Evolutionary conservation across 2,888 invertebrate genomes (phyloP), one percentile per base, ranked within the genome.

Genomic region (Andrena trimmerana): DNA sequence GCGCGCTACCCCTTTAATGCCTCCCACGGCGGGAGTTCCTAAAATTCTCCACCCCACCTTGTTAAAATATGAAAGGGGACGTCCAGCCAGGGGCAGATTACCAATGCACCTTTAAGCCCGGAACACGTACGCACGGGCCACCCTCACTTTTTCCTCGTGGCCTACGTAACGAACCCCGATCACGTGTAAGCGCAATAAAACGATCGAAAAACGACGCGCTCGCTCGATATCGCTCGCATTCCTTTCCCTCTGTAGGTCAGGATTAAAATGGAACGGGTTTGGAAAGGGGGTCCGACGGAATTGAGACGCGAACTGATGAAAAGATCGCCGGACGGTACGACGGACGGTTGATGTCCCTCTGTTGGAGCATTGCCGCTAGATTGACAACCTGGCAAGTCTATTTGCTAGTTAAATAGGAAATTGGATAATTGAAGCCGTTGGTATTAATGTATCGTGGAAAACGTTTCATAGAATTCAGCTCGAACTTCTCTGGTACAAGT

Each of bases 121-220:
- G 69, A 24, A 59, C 50, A 31, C 20, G 57, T 70, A 59, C 63
- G 50, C 24, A 29, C 63, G 8, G 6, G 10, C 16, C 5, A 2
- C 48, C 27, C 27, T 13, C 54, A 20, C 27, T 27, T 50, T 31
- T 50, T 27, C 7, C 31, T 7, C 13, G 6, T 66, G 24, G 20
- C 52, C 24, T 50, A 3, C 36, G 48, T 24, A 60, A 65, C 29
- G 71, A 63, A 86, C 52, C 24, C 73, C 4, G 57, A 79, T 86
- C 84, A 86, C 77, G 82, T 75, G 72, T 71, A 73, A 68, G 73
- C 71, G 73, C 77, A 85, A 86, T 86, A 87, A 83, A 72, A 79
- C 77, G 74, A 62, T 76, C 63, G 62, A 67, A 50, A 63, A 69
- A 59, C 74, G 69, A 59, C 27, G 13, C 29, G 52, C 13, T 4